Evolutionary conservation across 2,888 invertebrate genomes (phyloP), one percentile per base, ranked within the genome.

Genomic region (Tubulanus polymorphus): DNA sequence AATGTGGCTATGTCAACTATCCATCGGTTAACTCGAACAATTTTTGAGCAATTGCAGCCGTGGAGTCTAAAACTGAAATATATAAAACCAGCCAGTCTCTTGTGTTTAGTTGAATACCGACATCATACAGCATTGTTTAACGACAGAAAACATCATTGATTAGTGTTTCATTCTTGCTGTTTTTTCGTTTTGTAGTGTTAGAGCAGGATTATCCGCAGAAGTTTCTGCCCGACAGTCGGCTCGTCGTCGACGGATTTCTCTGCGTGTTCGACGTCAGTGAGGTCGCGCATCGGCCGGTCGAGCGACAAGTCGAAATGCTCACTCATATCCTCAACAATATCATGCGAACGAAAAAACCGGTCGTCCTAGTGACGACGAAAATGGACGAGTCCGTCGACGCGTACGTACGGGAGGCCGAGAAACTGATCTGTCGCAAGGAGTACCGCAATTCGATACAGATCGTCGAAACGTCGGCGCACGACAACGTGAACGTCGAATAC

Each of bases 221-320:
- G 80, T 90, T 93, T 0, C 73, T 82, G 61, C 76, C 78, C 1
- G 95, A 96, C 68, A 97, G 96, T 1, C 89, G 91, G 76, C 83
- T 96, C 57, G 86, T 85, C 64, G 89, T 99, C 59, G 96, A 99
- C 78, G 96, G 95, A 50, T 97, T 95, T 81, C 82, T 97, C 52
- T 93, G 95, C 77, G 87, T 94, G 47, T 96, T 95, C 78, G 97
- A 97, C 81, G 94, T 96, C 66, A 93, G 93, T 79, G 85, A 89
- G 53, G 93, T 95, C 70, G 92, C 92, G 53, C 93, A 94, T 72
- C 84, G 95, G 66, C 87, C 87, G 70, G 85, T 94, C 78, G 93
- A 94, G 75, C 91, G 90, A 72, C 94, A 75, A 59, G 66, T 73
- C 18, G 76, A 95, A 74, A 86, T 88, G 71, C 86, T 92, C 54